phyloP scores from a whole-genome alignment of 2,113 vertebrate species.

The Cinclus cinclus region DNA sequence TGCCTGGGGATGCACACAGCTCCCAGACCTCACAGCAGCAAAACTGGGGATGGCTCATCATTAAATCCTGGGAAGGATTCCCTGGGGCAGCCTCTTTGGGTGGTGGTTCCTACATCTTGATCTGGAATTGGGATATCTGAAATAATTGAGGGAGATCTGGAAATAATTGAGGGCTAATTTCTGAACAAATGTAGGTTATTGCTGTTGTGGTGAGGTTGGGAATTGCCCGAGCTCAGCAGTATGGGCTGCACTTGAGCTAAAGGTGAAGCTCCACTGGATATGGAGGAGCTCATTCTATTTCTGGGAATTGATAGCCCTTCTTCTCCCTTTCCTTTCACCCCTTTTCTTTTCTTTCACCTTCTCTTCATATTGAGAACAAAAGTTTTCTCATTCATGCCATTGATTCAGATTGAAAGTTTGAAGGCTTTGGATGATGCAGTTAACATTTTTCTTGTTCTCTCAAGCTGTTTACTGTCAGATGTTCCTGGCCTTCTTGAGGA shows the following conservation, averaged over 20 bases:
- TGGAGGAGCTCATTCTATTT: background rate
- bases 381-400: background rate
- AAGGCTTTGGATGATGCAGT: constrained; percentile 2
- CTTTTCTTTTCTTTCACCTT: background rate
- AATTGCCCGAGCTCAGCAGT: background rate
- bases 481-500: background rate
- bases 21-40: constrained; percentile 32
- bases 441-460: constrained; percentile 40
- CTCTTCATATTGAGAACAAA: background rate
- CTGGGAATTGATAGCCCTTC: background rate
- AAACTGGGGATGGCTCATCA: background rate
- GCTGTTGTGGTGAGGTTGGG: constrained; percentile 9
- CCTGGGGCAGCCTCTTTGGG: constrained; percentile 28
- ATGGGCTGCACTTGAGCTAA: background rate
- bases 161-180: constrained; percentile 40
- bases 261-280: background rate
- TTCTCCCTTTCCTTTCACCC: background rate
- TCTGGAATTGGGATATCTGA: background rate
- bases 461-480: constrained; percentile 17
- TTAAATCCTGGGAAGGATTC: background rate
- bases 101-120: constrained; percentile 19
- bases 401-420: constrained; percentile 67
- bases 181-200: constrained; percentile 39
- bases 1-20: background rate
- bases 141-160: constrained; percentile 7